Evolutionary conservation across 2,888 invertebrate genomes (phyloP).

Genomic region (Chironomus tentans): DNA sequence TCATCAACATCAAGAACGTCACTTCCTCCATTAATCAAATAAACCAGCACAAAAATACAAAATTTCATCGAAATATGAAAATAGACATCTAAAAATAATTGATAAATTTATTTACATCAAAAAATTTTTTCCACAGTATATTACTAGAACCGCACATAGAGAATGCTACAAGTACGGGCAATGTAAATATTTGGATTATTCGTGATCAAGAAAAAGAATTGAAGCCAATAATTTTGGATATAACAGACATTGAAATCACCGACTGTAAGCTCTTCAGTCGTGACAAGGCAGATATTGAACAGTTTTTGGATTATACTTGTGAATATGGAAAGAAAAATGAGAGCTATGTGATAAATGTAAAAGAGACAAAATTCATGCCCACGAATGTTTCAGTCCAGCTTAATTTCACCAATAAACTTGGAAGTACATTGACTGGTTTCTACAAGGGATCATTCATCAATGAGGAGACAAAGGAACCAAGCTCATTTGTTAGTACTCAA

Average conservation of each 20-base stretch:
- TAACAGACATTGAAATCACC: slow-evolving; percentile 33
- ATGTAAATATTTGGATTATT: slow-evolving; percentile 36
- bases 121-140: slow-evolving; percentile 33
- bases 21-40: no score
- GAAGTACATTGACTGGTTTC: slow-evolving; percentile 47
- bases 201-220: slow-evolving; percentile 35
- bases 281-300: slow-evolving; percentile 1
- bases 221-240: slow-evolving; percentile 40
- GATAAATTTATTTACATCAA: not conserved
- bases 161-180: slow-evolving; percentile 38
- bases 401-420: slow-evolving; percentile 46
- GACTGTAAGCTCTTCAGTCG: not conserved
- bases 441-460: slow-evolving; percentile 46
- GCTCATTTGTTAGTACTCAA: slow-evolving; percentile 70
- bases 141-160: slow-evolving; percentile 39
- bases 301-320: slow-evolving; percentile 8
- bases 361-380: slow-evolving; percentile 30
- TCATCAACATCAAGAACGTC: no score
- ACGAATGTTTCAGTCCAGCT: slow-evolving; percentile 40
- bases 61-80: not conserved
- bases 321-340: slow-evolving; percentile 37
- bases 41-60: no score
- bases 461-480: slow-evolving; percentile 40
- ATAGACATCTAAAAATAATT: not conserved
- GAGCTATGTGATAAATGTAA: slow-evolving; percentile 33